A percentile compares a stretch with the other conserved stretches of the same genome.
Evolutionary conservation across 35 echinoderm and acorn worm genomes (phyloP).

Genomic region (Lytechinus pictus): DNA sequence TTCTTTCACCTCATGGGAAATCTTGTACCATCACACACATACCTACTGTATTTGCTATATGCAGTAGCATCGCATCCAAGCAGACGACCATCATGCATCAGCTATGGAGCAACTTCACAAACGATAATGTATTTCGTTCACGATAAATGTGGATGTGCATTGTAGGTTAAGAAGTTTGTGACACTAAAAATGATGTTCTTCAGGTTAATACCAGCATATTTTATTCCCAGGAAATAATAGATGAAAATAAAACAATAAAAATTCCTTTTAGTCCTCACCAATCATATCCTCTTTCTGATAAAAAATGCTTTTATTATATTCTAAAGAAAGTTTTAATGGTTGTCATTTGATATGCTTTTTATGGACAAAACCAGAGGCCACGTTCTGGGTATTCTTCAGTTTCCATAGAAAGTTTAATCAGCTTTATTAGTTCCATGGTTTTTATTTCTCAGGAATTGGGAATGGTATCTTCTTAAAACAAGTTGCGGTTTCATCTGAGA

Average conservation of each 20-base stretch:
- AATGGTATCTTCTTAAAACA: neutral
- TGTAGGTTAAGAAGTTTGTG: neutral
- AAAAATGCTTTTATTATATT: neutral
- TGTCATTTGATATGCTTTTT: slow-evolving; percentile 6
- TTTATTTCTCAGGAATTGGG: neutral
- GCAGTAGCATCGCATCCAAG: too few species aligned
- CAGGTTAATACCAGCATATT: neutral
- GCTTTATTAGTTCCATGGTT: neutral
- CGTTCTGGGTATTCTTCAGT: neutral
- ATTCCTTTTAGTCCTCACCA: neutral
- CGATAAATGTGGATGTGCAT: too few species aligned
- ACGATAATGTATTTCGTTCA: neutral
- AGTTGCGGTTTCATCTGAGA: neutral
- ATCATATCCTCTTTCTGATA: slow-evolving; percentile 19
- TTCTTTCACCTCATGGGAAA: too few species aligned
- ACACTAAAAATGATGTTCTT: neutral
- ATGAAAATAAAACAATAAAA: slow-evolving; percentile 5
- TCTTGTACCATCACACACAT: too few species aligned
- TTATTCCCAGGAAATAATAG: neutral
- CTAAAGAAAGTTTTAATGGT: neutral
- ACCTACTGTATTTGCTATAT: too few species aligned
- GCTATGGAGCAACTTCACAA: too few species aligned
- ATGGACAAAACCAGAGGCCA: neutral
- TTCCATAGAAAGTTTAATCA: neutral
- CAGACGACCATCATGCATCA: too few species aligned